Evolutionary conservation across 2,888 invertebrate species (phyloP), one percentile per base, ranked within the genome.

Genomic region (Chouioia cunea): DNA sequence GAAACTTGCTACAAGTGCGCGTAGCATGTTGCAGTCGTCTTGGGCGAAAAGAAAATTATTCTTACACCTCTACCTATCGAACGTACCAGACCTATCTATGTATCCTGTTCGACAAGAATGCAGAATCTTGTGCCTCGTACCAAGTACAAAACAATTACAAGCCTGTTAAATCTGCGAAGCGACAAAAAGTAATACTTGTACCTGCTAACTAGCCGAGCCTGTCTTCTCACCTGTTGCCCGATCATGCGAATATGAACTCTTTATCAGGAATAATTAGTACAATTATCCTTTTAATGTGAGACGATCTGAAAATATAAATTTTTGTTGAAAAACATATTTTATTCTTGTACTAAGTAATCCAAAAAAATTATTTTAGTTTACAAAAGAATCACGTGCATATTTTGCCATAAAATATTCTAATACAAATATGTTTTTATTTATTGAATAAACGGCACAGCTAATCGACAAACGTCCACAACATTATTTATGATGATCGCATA

Each of bases 71-170:
- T 52, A 66, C 63, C 65, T 62, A 57, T 65, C 16, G 12, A 22
- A 44, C 4, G 10, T 18, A 44, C 53, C 10, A 36, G 36, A 10
- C 6, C 36, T 36, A 36, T 36, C 36, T 36, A 36, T 36, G 36
- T 6, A 36, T 64, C 73, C 70, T 73, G 73, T 64, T 70, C 65
- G 62, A 70, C 73, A 70, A 70, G 70, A 73, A 73, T 73, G 67
- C 70, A 70, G 70, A 73, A 70, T 73, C 70, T 54, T 44, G 23
- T n/a, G 50, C 63, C 57, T 60, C 52, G 36, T 16, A 27, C 53
- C 59, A 23, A 12, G 48, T 4, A 59, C 52, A 73, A 73, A 73
- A 73, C 73, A 73, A 73, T 73, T 73, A 73, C 73, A 73, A 59
- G 70, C 54, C 57, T 66, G 71, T 70, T 70, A 60, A 70, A 60